Evolutionary conservation across 2,797 vertebrate genomes (phyloP), one percentile per base, ranked within the genome.

Genomic region (Erithacus rubecula): DNA sequence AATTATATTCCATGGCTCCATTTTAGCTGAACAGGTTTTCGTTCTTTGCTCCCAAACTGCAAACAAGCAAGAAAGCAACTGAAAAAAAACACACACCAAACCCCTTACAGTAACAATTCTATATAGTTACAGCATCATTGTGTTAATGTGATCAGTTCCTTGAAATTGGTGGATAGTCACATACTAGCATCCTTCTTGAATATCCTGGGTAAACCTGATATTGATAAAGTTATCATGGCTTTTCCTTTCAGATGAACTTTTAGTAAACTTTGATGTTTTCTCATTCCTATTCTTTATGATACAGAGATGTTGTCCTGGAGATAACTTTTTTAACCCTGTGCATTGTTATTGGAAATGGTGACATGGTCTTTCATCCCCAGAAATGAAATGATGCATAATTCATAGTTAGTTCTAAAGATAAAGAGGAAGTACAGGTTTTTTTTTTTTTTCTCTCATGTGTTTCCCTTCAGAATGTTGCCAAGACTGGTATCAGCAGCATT

Each of bases 1-100:
- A 93, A 85, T 96, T 94, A 16, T 83, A 93, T 95, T 96, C 58
- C 41, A 69, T 87, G 84, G 81, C 71, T 94, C 90, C 51, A 0
- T 91, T 96, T 90, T 85, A 94, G 30, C 43, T 16, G 12, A 83
- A 68, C 60, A 36, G 5, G 92, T 92, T 93, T 90, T 96, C 53
- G 47, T 93, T 78, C 79, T 91, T 46, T 77, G 27, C n/a, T 93
- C 30, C 46, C n/a, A 62, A 92, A 87, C 62, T 62, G 39, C 37
- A 71, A 68, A 68, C 12, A 52, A 72, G 27, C 34, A 68, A 72
- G 26, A 32, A 68, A 89, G 27, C n/a, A 62, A 22, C 27, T 3
- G 12, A 63, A 65, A 51, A 51, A 55, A 75, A 26, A 1, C 3
- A 5, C 6, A 22, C 64, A 15, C 20, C 8, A 10, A 55, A 13